These are phyloP conservation scores for Labrus mixtus DNA, from an alignment of 2,113 vertebrate species.

Conservation along the genomic window DNA sequence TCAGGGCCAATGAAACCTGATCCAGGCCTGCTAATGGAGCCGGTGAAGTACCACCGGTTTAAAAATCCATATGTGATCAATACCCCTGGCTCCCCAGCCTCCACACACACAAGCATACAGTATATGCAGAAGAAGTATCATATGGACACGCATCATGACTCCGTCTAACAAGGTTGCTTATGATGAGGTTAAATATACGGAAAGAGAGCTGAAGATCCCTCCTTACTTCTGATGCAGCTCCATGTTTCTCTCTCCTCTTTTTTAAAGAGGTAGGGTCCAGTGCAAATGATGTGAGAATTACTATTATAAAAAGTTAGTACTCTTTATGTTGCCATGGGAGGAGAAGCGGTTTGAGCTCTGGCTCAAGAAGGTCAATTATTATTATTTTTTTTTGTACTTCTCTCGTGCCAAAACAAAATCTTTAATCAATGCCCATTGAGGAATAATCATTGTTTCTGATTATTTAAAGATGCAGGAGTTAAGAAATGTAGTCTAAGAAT, in stretches of 20 bases:
- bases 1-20: conserved; percentile 84
- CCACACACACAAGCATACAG: conserved; percentile 53
- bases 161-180: conserved; percentile 64
- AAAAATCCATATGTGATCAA: conserved; percentile 87
- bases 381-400: conserved; percentile 57
- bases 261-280: conserved; percentile 44
- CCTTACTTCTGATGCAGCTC: conserved; percentile 15
- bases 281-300: conserved; percentile 44
- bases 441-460: conserved; percentile 49
- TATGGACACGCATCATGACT: conserved; percentile 57
- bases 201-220: not conserved
- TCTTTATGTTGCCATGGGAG: conserved; percentile 71
- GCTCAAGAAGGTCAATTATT: conserved; percentile 24
- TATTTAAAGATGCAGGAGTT: too few species aligned
- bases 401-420: conserved; percentile 37
- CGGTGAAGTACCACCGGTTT: conserved; percentile 78
- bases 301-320: conserved; percentile 58
- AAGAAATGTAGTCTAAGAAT: conserved; percentile 3
- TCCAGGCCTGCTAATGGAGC: conserved; percentile 84
- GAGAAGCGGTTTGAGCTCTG: conserved; percentile 36
- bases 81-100: conserved; percentile 79
- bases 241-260: conserved; percentile 45
- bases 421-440: conserved; percentile 59
- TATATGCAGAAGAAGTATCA: conserved; percentile 48
- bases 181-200: conserved; percentile 11